Percentiles rank a stretch among this genome's conserved stretches.
phyloP scores from a whole-genome alignment of 2,888 invertebrate genomes.

The Dromius quadrimaculatus region DNA sequence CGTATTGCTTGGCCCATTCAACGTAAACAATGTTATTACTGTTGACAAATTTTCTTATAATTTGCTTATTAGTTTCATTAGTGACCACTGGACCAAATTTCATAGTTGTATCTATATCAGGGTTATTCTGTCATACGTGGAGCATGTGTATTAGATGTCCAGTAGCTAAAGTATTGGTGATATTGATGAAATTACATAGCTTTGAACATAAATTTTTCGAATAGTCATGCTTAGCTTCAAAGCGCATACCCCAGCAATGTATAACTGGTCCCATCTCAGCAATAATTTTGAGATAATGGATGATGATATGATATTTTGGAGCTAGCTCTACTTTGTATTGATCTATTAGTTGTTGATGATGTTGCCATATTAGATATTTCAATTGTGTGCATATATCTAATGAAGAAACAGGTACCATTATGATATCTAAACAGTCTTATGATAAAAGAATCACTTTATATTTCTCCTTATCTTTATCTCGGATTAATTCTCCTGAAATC shows the following conservation, averaged over 20 bases:
- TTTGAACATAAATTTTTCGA: constrained; percentile 2
- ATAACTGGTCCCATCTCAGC: constrained; percentile 8
- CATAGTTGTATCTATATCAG: background rate
- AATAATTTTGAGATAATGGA: background rate
- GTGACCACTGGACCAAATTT: background rate
- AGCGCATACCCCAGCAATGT: background rate
- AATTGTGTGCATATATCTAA: background rate
- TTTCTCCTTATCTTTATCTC: constrained; percentile 10
- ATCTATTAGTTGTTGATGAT: constrained; percentile 5
- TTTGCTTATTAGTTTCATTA: background rate
- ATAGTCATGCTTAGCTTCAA: background rate
- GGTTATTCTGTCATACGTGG: background rate
- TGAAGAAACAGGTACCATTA: constrained; percentile 3
- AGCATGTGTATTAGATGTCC: constrained; percentile 2
- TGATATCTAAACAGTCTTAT: constrained; percentile 3
- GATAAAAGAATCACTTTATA: background rate
- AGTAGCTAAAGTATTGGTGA: background rate
- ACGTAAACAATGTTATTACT: background rate
- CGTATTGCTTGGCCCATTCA: background rate
- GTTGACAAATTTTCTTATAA: background rate
- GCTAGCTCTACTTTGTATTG: background rate
- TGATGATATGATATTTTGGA: constrained; percentile 2
- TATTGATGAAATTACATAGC: background rate
- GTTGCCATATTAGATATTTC: constrained; percentile 8
- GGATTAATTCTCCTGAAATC: background rate